Evolutionary conservation across 2,113 vertebrate genomes (phyloP), one percentile per base, ranked within the genome.

Genomic region (Silurus glanis): DNA sequence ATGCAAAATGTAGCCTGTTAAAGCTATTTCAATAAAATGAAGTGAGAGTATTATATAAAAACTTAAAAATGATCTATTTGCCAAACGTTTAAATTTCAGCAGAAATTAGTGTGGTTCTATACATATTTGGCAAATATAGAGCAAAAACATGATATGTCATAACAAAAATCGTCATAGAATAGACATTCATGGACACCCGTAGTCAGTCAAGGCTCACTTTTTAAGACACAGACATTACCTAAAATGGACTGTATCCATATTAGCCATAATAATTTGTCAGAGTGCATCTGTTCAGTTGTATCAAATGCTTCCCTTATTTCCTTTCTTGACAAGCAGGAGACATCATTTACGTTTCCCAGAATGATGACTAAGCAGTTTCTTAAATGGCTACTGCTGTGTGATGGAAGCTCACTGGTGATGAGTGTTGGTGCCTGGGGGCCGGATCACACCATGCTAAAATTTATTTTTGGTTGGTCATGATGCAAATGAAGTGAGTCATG

Each of bases 291-390:
- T 91, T 95, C 86, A 92, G 90, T 87, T 93, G 91, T 91, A 92
- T 94, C 92, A 95, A 91, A 91, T 89, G 76, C 89, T 53, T 91
- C 87, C 86, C 93, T 93, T 91, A 91, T 95, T 94, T 93, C 92
- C 91, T 93, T 95, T 94, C 91, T 94, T 92, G 90, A 94, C 93
- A 95, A 94, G 91, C 91, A 90, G 86, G 55, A 82, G 49, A 88
- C 90, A 91, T 64, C 93, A 95, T 96, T 95, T 96, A 94, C 90
- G 92, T 94, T 93, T 92, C 92, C 89, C 92, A 90, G 89, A 95
- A 89, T 95, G 96, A 95, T 96, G 93, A 96, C 94, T 93, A 93
- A 92, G 92, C 91, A 93, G 90, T 94, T 96, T 89, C 93, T 95
- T 93, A 94, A 95, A 95, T 90, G 90, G 93, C 90, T 90, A 86